Evolutionary conservation across 2,797 vertebrate species (phyloP), one percentile per base, ranked within the genome.

Genomic region (Xiphorhynchus erythropygius): DNA sequence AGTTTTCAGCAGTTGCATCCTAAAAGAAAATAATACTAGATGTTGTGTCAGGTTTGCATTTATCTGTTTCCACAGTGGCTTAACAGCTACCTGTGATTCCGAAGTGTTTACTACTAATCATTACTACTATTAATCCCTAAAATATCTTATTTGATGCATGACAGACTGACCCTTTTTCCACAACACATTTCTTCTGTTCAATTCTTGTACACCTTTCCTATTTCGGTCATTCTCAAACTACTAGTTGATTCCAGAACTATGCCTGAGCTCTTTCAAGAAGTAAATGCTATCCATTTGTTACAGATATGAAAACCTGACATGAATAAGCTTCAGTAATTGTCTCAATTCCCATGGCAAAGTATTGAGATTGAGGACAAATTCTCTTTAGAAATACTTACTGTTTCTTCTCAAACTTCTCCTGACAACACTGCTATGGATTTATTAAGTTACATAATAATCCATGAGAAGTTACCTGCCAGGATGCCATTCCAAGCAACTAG

Each of bases 21-120:
- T 55, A 44, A 18, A 95, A 81, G 33, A 64, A 92, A 88, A 73
- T 33, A 78, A 75, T 24, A 69, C 46, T 60, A 39, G 17, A 44
- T 82, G 64, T 81, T 93, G 80, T 94, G 95, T 84, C 42, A 93
- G 37, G 50, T 62, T 88, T 76, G 9, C n/a, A 91, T 59, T 42
- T 37, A 52, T 44, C 50, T 73, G 13, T 59, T 78, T 87, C 42
- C 90, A 46, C 39, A 76, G 44, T 28, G 30, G 19, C 28, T 92
- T 44, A 55, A 73, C 4, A 87, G n/a, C 28, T 63, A 60, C 60
- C 32, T 50, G 25, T 23, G n/a, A 67, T 78, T 85, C 42, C 6
- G 9, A 55, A 83, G 27, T 35, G 41, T n/a, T 62, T 82, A 39
- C 33, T 27, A 30, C 25, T n/a, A 41, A 46, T 46, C 44, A 46